Evolutionary conservation across 2,797 vertebrate genomes (phyloP), one percentile per base, ranked within the genome.

Genomic region (Crenuchus spilurus): DNA sequence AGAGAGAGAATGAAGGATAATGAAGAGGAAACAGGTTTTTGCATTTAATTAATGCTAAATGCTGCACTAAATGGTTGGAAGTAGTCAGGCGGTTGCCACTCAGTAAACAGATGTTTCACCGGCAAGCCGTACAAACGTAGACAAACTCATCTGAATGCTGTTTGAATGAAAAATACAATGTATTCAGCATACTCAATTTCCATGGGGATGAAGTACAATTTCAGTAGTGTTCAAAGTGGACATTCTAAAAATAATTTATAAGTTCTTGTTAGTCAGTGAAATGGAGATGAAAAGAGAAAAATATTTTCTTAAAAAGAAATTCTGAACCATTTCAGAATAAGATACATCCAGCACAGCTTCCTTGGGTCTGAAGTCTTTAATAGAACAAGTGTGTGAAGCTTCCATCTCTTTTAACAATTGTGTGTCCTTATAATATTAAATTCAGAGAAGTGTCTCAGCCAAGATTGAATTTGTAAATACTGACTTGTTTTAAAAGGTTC

Each of bases 41-140:
- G 55, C 33, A 20, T 58, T 35, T 35, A 58, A 58, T 58, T 58
- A 35, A 58, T 11, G 55, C 55, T 58, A 58, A 58, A 58, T 20
- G 30, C n/a, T 9, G 20, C 42, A n/a, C 42, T 46, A n/a, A 46
- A 46, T 46, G 42, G 16, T 35, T 20, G 18, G 10, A 33, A 33
- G 16, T 20, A 20, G n/a, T 58, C 55, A 58, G n/a, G n/a, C 31
- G 35, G 7, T 20, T 20, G 18, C 55, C n/a, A 11, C 31, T 35
- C 55, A 35, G n/a, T n/a, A 1, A 58, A n/a, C 31, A 35, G 55
- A 58, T 58, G 55, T 35, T 58, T 57, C n/a, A 35, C 55, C 20
- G 55, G 31, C 7, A 33, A 57, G 54, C 54, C 31, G 6, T 5
- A n/a, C 54, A 35, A 58, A 6, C 8, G 10, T n/a, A 20, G 30